These are phyloP conservation scores for Leuciscus waleckii DNA, from an alignment of 2,797 vertebrate genomes.

Conservation along the genomic window DNA sequence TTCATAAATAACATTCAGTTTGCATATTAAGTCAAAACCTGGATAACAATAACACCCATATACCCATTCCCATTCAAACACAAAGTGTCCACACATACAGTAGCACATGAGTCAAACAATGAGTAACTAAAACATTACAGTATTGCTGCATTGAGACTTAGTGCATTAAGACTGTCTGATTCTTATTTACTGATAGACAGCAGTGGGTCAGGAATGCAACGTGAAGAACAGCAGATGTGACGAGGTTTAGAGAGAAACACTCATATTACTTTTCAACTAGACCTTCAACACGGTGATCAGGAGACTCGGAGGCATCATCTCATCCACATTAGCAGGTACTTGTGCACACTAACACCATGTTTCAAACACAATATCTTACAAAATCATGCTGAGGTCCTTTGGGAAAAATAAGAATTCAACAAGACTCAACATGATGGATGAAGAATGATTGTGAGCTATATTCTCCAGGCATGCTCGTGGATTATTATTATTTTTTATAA, in stretches of 20 bases:
- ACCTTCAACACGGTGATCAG: neutral
- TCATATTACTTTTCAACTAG: conserved; percentile 11
- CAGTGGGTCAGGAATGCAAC: neutral
- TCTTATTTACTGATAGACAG: conserved; percentile 24
- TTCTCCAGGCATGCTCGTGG: conserved; percentile 44
- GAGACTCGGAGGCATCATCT: neutral
- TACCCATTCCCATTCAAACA: conserved; percentile 18
- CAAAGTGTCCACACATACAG: conserved; percentile 14
- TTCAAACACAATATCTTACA: conserved; percentile 13
- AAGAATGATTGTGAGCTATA: conserved; percentile 26
- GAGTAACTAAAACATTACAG: conserved; percentile 8
- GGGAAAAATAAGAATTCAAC: neutral
- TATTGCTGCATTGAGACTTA: conserved; percentile 45
- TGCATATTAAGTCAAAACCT: conserved; percentile 66
- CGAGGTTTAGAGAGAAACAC: neutral
- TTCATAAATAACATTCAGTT: conserved; percentile 60
- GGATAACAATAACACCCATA: conserved; percentile 32
- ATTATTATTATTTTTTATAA: accelerated
- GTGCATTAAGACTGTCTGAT: conserved; percentile 19
- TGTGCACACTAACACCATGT: conserved; percentile 17
- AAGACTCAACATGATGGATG: neutral
- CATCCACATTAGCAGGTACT: conserved; percentile 18
- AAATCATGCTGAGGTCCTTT: conserved; percentile 26
- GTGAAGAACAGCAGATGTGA: conserved; percentile 3
- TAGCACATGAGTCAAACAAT: neutral